Percentiles rank a stretch among this genome's conserved stretches.
These are phyloP conservation scores for Eurytoma adleriae DNA, from an alignment of 2,888 invertebrate species.

Conservation along the genomic window DNA sequence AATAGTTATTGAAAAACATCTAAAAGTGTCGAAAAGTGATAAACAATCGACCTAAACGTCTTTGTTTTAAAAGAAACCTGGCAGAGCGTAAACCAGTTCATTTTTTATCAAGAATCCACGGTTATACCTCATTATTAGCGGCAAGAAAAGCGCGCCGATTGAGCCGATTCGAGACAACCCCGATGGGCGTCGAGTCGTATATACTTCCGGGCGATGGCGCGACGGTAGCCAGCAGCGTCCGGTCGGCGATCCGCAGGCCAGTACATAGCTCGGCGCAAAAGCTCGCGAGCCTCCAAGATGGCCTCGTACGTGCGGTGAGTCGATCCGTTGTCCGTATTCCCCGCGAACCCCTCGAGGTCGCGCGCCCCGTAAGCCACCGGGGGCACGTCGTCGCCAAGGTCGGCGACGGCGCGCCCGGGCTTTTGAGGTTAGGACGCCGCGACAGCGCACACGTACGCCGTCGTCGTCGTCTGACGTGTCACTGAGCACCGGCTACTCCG, in stretches of 20 bases:
- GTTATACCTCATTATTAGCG: no score
- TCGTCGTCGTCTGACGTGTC: constrained; percentile 24
- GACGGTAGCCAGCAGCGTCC: neutral
- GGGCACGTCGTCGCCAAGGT: neutral
- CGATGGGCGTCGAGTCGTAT: neutral
- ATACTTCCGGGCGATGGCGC: neutral
- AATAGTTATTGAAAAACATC: no score
- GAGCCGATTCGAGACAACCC: no score
- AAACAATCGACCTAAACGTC: no score
- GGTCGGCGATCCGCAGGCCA: neutral
- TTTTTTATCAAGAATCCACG: no score
- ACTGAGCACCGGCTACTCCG: neutral
- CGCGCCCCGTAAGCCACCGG: neutral
- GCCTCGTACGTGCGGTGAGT: constrained; percentile 48
- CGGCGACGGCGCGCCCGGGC: neutral
- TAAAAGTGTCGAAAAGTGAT: no score
- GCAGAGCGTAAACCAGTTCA: no score
- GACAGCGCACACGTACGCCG: neutral
- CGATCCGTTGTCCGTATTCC: neutral
- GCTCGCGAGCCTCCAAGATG: constrained; percentile 37
- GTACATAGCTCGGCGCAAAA: neutral
- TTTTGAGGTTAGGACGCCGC: constrained; percentile 15
- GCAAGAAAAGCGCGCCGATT: no score
- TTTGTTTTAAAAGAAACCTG: no score
- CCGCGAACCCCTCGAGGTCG: no score